Percentiles rank a stretch among this genome's conserved stretches.
These are phyloP conservation scores for Tridacna gigas DNA, from an alignment of 2,888 invertebrate genomes.

Conservation along the genomic window DNA sequence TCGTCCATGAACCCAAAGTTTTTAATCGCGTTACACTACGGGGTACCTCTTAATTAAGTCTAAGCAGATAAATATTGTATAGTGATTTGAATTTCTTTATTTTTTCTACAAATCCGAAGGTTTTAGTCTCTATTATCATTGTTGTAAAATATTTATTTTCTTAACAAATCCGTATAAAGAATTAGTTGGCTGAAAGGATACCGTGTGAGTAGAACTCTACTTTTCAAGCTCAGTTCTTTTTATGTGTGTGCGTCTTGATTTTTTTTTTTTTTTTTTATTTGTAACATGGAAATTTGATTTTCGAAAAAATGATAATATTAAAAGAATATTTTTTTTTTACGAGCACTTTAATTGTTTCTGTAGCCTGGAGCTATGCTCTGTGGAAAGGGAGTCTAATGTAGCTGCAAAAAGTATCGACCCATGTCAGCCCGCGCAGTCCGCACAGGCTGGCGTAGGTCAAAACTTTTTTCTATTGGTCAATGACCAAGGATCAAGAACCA, in stretches of 20 bases:
- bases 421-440: too few species aligned
- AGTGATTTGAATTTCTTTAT: slow-evolving; percentile 18
- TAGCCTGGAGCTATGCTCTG: too few species aligned
- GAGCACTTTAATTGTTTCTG: too few species aligned
- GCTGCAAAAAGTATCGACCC: too few species aligned
- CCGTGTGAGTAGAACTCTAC: slow-evolving; percentile 1
- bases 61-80: slow-evolving; percentile 17
- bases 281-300: not conserved
- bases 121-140: slow-evolving; percentile 22
- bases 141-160: slow-evolving; percentile 25
- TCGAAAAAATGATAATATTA: too few species aligned
- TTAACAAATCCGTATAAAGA: slow-evolving; percentile 21
- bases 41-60: slow-evolving; percentile 22
- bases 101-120: slow-evolving; percentile 18
- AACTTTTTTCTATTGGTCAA: too few species aligned
- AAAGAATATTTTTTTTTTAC: too few species aligned
- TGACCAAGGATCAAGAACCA: too few species aligned
- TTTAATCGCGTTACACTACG: slow-evolving; percentile 26
- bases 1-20: slow-evolving; percentile 15
- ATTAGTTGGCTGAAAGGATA: not conserved
- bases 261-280: not conserved
- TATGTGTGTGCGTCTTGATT: not conserved
- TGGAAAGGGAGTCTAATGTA: too few species aligned
- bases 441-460: too few species aligned
- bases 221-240: not conserved